Conservation (phyloP, 2,113 vertebrate genomes). For the Peromyscus maniculatus region DNA sequence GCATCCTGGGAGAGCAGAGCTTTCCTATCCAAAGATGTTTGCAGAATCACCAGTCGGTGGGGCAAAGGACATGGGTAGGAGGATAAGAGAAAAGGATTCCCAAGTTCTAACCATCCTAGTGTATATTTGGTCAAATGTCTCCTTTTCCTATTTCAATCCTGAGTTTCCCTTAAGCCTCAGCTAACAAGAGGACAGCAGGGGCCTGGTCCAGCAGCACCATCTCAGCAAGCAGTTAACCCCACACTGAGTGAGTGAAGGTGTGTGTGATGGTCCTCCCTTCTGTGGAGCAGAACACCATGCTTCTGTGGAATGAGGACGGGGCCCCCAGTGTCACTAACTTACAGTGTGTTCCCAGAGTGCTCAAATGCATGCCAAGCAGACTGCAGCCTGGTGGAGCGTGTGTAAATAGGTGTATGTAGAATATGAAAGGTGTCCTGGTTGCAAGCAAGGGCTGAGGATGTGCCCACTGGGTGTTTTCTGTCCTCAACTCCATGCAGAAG, state of each 20-base stretch:
- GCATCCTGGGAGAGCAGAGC: conserved; percentile 39
- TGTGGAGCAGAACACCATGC: background rate
- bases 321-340: background rate
- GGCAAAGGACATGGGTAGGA: background rate
- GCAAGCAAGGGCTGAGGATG: background rate
- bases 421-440: conserved; percentile 42
- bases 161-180: conserved; percentile 65
- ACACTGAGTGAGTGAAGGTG: background rate
- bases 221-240: background rate
- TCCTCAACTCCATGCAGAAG: conserved; percentile 44
- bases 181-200: background rate
- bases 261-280: background rate
- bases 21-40: conserved; percentile 65
- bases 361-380: conserved; percentile 69
- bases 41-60: conserved; percentile 49
- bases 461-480: conserved; percentile 47
- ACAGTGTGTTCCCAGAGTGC: conserved; percentile 41
- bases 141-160: background rate
- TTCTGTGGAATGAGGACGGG: background rate
- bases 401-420: conserved; percentile 68
- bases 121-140: conserved; percentile 8
- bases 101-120: conserved; percentile 30
- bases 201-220: background rate
- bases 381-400: conserved; percentile 32
- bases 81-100: background rate